Evolutionary conservation across 2,888 invertebrate species (phyloP), one percentile per base, ranked within the genome.

Genomic region (Drosophila aldrichi): DNA sequence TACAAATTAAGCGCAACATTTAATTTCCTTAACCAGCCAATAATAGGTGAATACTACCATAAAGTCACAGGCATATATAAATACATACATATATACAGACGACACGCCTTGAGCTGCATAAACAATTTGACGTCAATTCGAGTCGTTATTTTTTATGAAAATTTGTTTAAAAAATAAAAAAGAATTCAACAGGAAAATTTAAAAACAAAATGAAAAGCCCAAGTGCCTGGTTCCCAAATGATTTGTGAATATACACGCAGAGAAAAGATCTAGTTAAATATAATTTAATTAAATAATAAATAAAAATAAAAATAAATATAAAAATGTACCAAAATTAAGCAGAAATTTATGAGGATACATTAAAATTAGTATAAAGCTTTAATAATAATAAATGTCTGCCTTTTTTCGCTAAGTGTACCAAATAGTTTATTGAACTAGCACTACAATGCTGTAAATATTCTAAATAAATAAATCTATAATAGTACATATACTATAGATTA

Each of bases 81-180:
- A 25, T 40, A 25, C 29, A 29, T 29, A 29, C 2, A 54, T 29
- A 54, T 32, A 49, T 32, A 49, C 29, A 32, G 18, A 49, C 48
- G 48, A 49, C 32, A 49, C 49, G 49, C 49, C 49, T 49, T 87
- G 79, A 79, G 76, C 77, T 86, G 82, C 84, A 89, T 84, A 73
- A 78, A 64, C 73, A 81, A 86, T 84, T 84, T 89, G 88, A 89
- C 89, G 87, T 86, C 88, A 86, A 77, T 68, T 40, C 20, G 25
- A 18, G 16, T 43, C 38, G 36, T 22, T 52, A 52, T 36, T 52
- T 38, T 54, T 54, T 72, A 59, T 63, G 59, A 68, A 68, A 68
- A 72, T 52, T 32, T 59, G 61, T 61, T 43, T 58, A 78, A 69
- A 62, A 77, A 74, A 12, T n/a, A 18, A 49, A 18, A n/a, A 3